These are phyloP conservation scores for Coryphaenoides rupestris DNA, from an alignment of 2,113 vertebrate species.

Conservation along the genomic window DNA sequence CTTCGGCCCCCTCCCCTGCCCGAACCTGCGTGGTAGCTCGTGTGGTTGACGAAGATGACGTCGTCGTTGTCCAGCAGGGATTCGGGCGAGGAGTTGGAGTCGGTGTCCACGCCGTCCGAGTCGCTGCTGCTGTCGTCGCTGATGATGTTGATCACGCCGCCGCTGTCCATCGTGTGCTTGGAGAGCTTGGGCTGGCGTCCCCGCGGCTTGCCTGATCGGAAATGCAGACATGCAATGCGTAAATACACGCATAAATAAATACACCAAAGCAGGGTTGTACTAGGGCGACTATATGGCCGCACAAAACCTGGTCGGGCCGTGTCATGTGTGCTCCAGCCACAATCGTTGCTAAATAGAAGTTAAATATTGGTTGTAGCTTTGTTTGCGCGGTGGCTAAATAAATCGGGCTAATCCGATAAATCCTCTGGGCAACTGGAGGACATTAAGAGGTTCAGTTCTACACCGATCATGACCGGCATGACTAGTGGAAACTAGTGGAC, in stretches of 20 bases:
- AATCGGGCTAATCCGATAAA: neutral
- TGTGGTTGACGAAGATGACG: conserved; percentile 83
- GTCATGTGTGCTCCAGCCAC: neutral
- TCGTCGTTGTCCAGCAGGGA: conserved; percentile 87
- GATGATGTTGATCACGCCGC: conserved; percentile 85
- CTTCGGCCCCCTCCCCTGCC: no score
- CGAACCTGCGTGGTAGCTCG: conserved; percentile 69
- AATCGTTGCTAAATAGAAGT: no score
- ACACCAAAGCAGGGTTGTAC: neutral
- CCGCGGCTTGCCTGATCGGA: conserved; percentile 75
- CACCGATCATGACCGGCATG: neutral
- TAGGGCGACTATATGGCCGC: no score
- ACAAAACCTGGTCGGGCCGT: neutral
- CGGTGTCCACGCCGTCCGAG: conserved; percentile 89
- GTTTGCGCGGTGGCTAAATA: neutral
- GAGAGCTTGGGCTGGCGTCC: conserved; percentile 77
- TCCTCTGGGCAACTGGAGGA: no score
- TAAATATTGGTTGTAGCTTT: no score
- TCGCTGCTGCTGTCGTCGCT: conserved; percentile 93
- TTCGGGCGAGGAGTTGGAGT: conserved; percentile 94
- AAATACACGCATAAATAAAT: neutral
- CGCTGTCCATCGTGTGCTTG: conserved; percentile 65
- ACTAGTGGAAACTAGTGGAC: neutral
- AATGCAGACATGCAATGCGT: neutral
- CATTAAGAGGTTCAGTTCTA: neutral